Evolutionary conservation across 2,113 vertebrate species (phyloP).

Genomic region (Ia io): DNA sequence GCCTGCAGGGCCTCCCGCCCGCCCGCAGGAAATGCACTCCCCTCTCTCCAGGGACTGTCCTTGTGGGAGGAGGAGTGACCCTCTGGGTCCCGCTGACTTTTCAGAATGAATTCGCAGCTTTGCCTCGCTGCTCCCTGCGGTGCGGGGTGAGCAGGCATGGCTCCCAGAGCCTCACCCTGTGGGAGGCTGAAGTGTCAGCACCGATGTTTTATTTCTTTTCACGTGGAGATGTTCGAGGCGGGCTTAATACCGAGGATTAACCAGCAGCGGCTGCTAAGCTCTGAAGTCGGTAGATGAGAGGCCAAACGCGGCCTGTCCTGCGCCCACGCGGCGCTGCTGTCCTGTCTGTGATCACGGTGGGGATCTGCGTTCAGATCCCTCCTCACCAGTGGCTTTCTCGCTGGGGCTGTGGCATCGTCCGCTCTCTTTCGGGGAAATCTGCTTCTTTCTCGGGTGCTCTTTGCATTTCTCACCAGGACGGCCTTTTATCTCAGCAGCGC

Average conservation of each 20-base stretch:
- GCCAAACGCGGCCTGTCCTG: background rate
- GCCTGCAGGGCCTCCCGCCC: background rate
- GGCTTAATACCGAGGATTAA: slow-evolving; percentile 50
- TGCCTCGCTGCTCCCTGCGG: slow-evolving; percentile 35
- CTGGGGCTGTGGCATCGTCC: slow-evolving; percentile 18
- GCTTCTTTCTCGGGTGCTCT: background rate
- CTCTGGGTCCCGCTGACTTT: slow-evolving; percentile 30
- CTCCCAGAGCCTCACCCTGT: slow-evolving; percentile 44
- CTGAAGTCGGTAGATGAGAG: slow-evolving; percentile 56
- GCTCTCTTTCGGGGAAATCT: background rate
- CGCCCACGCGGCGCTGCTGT: too few relatives aligned
- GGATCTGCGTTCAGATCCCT: slow-evolving; percentile 20
- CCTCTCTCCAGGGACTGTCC: background rate
- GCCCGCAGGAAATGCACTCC: background rate
- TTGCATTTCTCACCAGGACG: background rate
- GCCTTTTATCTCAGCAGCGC: background rate
- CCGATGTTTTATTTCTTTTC: background rate
- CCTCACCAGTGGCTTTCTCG: slow-evolving; percentile 13
- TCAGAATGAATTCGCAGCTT: slow-evolving; percentile 41
- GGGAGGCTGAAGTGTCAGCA: slow-evolving; percentile 31
- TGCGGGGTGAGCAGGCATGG: slow-evolving; percentile 46
- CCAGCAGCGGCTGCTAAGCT: slow-evolving; percentile 44
- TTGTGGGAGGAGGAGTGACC: slow-evolving; percentile 3
- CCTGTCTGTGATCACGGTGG: slow-evolving; percentile 41
- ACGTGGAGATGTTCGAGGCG: background rate